Percentiles rank a stretch among this genome's conserved stretches.
Evolutionary conservation across 2,113 vertebrate genomes (phyloP).

Genomic region (Casuarius casuarius): DNA sequence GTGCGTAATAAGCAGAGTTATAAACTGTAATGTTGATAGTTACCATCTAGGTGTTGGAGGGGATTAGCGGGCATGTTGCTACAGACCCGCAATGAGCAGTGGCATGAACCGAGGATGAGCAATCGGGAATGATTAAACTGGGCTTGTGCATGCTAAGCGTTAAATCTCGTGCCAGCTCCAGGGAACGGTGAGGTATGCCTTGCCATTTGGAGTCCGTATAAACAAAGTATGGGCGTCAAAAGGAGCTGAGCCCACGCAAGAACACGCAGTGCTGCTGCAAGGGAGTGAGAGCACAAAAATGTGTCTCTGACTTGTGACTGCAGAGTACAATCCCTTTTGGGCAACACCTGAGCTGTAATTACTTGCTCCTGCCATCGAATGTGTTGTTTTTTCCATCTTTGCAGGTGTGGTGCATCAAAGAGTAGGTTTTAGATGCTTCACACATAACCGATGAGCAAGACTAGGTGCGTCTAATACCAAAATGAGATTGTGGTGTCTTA

Average conservation of each 20-base stretch:
- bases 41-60: not conserved
- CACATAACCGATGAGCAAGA: not conserved
- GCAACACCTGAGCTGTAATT: not conserved
- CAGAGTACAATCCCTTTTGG: not conserved
- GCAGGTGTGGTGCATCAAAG: not conserved
- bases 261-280: not conserved
- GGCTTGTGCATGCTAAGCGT: not conserved
- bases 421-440: not conserved
- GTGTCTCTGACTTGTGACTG: not conserved
- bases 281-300: not conserved
- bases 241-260: not conserved
- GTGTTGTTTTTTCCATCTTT: not conserved
- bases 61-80: not conserved
- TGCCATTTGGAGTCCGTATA: not conserved
- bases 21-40: not conserved
- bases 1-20: not conserved
- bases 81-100: not conserved
- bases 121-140: not conserved
- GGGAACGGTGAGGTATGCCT: not conserved
- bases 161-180: not conserved
- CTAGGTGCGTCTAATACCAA: not conserved
- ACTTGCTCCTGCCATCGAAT: not conserved
- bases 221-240: not conserved
- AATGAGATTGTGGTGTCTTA: not conserved
- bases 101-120: not conserved